phyloP scores from a whole-genome alignment of 2,797 vertebrate species.

The Tarsius wallacei region DNA sequence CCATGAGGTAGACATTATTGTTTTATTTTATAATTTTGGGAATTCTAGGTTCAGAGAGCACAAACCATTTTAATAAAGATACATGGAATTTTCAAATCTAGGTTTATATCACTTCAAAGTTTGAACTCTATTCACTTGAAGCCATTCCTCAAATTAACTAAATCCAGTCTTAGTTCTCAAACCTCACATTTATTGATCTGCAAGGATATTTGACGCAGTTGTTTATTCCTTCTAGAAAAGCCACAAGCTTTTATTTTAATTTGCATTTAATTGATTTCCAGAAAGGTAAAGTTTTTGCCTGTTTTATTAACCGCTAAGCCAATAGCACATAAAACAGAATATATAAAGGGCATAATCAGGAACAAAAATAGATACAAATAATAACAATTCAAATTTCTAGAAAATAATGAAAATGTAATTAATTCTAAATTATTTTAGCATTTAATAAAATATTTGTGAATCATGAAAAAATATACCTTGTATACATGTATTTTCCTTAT shows the following conservation, averaged over 20 bases:
- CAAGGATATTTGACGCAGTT: not conserved
- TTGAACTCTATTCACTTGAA: not conserved
- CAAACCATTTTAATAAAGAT: not conserved
- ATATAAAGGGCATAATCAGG: not conserved
- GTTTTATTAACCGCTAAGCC: not conserved
- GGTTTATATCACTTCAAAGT: not conserved
- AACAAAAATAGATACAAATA: not conserved
- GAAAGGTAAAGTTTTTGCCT: not conserved
- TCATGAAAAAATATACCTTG: not conserved
- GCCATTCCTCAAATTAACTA: not conserved
- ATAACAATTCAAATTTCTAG: not conserved
- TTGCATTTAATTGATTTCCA: not conserved
- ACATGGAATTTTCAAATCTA: not conserved
- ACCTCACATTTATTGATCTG: not conserved
- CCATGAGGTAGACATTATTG: not conserved
- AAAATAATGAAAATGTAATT: not conserved
- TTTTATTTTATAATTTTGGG: not conserved
- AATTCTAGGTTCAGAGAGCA: slow-evolving; percentile 1
- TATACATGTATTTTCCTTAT: not conserved
- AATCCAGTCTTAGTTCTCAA: not conserved
- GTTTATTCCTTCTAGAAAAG: not conserved
- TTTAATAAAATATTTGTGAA: not conserved
- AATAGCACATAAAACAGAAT: not conserved
- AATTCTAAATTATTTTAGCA: not conserved
- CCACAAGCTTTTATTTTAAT: not conserved